Base-by-base conservation (phyloP, 1,140 invertebrate species). In the Bombus pyrosoma region DNA sequence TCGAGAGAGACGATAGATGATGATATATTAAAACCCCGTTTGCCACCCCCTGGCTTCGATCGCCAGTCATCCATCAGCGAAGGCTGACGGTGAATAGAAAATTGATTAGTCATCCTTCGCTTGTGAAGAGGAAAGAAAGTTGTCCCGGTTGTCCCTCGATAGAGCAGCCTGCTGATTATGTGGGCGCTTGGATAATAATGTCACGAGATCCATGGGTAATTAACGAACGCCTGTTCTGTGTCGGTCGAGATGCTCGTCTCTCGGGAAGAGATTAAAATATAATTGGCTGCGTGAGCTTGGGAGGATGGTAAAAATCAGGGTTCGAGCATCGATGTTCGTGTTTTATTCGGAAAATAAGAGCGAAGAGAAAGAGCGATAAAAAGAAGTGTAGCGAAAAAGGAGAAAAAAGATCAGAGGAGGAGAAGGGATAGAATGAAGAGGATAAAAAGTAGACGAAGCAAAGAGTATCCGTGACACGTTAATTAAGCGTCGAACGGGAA, bases 11-110 rank as follows among this genome's bases (percentile, higher is more conserved):
- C 80, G 89, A 90, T 81, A 83, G 83, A 72, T 90, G 89, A 88
- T 90, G 89, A 90, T 90, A 90, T 90, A 90, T 90, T 90, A 90
- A 90, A 90, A 88, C 66, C 28, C 34, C 34, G 1, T 12, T 25
- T 13, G 4, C 39, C 13, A 10, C 18, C 10, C 22, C 3, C 4
- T 28, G 3, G 8, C 12, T 22, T n/a, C 77, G 86, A 89, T 90
- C 89, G 77, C 81, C 81, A 88, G 86, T 88, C 89, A 88, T 90
- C 86, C 86, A 82, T 90, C 89, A 87, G 25, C 57, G 68, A 25
- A 69, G n/a, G 41, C 13, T 66, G 68, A 79, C 77, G 74, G 68
- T 74, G 89, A 90, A 90, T 90, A 83, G 89, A 73, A 90, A 90
- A 90, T 90, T 90, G 89, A 90, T 90, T 90, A 90, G 88, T 77